These are phyloP conservation scores for Serilophus lunatus DNA, from an alignment of 2,113 vertebrate genomes.

Conservation along the genomic window DNA sequence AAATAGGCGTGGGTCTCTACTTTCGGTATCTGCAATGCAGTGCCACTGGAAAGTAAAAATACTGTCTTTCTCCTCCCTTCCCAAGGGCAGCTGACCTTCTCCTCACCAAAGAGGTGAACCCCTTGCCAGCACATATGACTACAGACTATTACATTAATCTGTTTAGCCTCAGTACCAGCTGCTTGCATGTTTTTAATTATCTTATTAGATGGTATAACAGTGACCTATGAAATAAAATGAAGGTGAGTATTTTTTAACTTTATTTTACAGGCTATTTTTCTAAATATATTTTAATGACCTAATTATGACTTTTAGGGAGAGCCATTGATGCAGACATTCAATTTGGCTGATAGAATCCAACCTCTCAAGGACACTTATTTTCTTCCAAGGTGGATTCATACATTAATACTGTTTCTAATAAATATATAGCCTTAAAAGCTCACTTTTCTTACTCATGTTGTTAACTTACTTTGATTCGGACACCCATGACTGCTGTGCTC, in stretches of 20 bases:
- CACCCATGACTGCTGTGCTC: not conserved
- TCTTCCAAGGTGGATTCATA: slow-evolving; percentile 47
- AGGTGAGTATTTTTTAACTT: slow-evolving; percentile 81
- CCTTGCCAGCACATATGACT: slow-evolving; percentile 82
- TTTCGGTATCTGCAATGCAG: slow-evolving; percentile 28
- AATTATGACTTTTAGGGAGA: slow-evolving; percentile 63
- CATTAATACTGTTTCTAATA: slow-evolving; percentile 50
- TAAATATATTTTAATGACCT: slow-evolving; percentile 74
- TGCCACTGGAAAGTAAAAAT: slow-evolving; percentile 25
- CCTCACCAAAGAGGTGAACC: slow-evolving; percentile 77
- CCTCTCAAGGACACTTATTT: slow-evolving; percentile 56
- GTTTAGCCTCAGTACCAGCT: slow-evolving; percentile 83
- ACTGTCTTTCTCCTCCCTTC: slow-evolving; percentile 65
- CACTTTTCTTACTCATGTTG: slow-evolving; percentile 28
- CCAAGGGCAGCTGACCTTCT: slow-evolving; percentile 83
- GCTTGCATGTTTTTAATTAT: slow-evolving; percentile 86
- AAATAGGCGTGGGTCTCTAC: not conserved
- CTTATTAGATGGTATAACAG: slow-evolving; percentile 81
- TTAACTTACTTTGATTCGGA: slow-evolving; percentile 39
- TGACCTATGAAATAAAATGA: slow-evolving; percentile 86
- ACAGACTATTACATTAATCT: slow-evolving; percentile 85
- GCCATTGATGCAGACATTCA: slow-evolving; percentile 63
- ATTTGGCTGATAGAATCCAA: slow-evolving; percentile 47
- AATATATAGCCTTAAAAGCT: slow-evolving; percentile 24
- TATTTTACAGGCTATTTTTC: slow-evolving; percentile 72